Evolutionary conservation across 2,888 invertebrate species (phyloP).

Genomic region (Muschampia plurimacula): DNA sequence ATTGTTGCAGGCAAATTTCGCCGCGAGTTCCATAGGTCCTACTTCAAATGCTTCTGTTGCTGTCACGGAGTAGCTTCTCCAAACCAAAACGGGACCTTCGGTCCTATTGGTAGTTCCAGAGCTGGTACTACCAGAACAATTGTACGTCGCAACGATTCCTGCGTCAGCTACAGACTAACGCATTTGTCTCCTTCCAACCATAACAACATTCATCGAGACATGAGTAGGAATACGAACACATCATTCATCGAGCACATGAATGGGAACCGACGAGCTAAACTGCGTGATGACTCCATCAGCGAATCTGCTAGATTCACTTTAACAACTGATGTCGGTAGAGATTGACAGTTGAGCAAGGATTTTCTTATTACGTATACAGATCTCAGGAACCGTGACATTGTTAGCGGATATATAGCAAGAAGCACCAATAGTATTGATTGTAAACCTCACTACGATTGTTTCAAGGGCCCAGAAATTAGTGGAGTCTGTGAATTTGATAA

Average conservation of each 20-base stretch:
- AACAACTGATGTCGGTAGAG: constrained; percentile 70
- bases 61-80: constrained; percentile 61
- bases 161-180: constrained; percentile 76
- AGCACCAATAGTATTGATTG: constrained; percentile 78
- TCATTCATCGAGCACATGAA: constrained; percentile 81
- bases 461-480: constrained; percentile 59
- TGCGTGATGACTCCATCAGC: constrained; percentile 74
- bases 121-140: constrained; percentile 76
- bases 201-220: constrained; percentile 74
- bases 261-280: constrained; percentile 68
- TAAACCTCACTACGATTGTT: constrained; percentile 79
- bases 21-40: constrained; percentile 89
- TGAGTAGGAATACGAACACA: constrained; percentile 73
- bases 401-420: constrained; percentile 67
- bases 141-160: constrained; percentile 78
- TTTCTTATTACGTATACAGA: constrained; percentile 56
- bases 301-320: constrained; percentile 76
- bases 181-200: constrained; percentile 80
- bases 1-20: constrained; percentile 89
- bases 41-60: constrained; percentile 87
- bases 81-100: constrained; percentile 75
- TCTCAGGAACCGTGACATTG: constrained; percentile 59
- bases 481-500: constrained; percentile 43
- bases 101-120: constrained; percentile 76
- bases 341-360: constrained; percentile 72